Evolutionary conservation across 1,140 invertebrate genomes (phyloP), one percentile per base, ranked within the genome.

Genomic region (Tyrophagus putrescentiae): DNA sequence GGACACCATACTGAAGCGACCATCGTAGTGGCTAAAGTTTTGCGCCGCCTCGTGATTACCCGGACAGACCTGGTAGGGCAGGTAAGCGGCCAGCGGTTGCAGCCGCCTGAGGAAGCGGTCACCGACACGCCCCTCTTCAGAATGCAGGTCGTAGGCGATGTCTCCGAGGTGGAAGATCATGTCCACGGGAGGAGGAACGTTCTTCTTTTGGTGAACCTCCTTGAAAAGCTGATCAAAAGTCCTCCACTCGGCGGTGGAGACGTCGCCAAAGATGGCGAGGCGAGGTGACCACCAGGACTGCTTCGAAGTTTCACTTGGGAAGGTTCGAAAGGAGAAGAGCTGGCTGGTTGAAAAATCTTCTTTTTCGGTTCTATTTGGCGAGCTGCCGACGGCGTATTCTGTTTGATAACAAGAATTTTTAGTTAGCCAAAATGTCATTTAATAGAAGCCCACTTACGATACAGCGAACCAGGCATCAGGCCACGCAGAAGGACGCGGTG

Each of bases 141-240:
- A 18, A 58, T 90, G 74, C 85, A 97, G 87, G 70, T 97, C 87
- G 75, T 96, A 97, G 0, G 91, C 92, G 76, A 96, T 88, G 77
- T 93, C 62, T 71, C 90, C 91, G 62, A 92, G 84, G 75, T 96
- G 92, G 54, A 95, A 76, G 58, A 89, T n/a, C n/a, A n/a, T n/a
- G n/a, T 63, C 70, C 90, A 90, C 61, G 92, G 27, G 11, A 29
- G 21, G 44, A 25, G n/a, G n/a, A n/a, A n/a, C n/a, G n/a, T n/a
- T n/a, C n/a, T n/a, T n/a, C 16, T 33, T 7, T 28, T 60, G 18
- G 28, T 41, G 9, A 57, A 45, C 5, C 16, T 4, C 6, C 6
- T 13, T 9, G 11, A 21, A 9, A 9, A 21, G 9, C 9, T 9
- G 27, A 11, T 57, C 29, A 5, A 57, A 39, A 39, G n/a, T 13